These are phyloP conservation scores for Sesamia nonagrioides DNA, from an alignment of 1,140 invertebrate genomes.

Conservation along the genomic window DNA sequence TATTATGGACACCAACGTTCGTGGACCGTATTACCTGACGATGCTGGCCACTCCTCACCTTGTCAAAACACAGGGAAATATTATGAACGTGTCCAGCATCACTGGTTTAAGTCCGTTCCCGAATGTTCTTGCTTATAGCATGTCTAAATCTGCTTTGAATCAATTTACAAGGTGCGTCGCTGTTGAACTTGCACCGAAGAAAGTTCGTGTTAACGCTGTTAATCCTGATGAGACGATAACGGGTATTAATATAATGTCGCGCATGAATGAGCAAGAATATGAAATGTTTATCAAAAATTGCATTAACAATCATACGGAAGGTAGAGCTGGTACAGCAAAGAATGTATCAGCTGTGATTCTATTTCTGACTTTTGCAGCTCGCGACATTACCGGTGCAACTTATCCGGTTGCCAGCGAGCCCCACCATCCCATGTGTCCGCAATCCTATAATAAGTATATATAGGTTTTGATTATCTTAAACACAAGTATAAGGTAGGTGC, in stretches of 20 bases:
- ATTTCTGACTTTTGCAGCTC: conserved; percentile 92
- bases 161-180: conserved; percentile 93
- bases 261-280: conserved; percentile 91
- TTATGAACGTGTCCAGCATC: conserved; percentile 95
- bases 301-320: conserved; percentile 93
- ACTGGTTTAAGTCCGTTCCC: conserved; percentile 91
- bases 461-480: background rate
- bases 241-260: conserved; percentile 91
- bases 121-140: conserved; percentile 91
- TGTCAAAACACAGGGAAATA: conserved; percentile 91
- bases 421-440: conserved; percentile 59
- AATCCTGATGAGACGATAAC: conserved; percentile 93
- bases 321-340: conserved; percentile 90
- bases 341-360: conserved; percentile 93
- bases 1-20: conserved; percentile 92
- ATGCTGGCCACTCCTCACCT: conserved; percentile 92
- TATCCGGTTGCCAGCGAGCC: conserved; percentile 94
- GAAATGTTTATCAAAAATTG: conserved; percentile 91
- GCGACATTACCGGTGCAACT: conserved; percentile 93
- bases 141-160: conserved; percentile 94
- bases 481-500: background rate
- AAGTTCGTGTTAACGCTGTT: conserved; percentile 93
- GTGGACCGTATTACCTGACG: conserved; percentile 92
- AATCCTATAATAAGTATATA: too few species aligned
- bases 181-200: conserved; percentile 91